Evolutionary conservation across 2,888 invertebrate species (phyloP), one percentile per base, ranked within the genome.

Genomic region (Gibbula magus): DNA sequence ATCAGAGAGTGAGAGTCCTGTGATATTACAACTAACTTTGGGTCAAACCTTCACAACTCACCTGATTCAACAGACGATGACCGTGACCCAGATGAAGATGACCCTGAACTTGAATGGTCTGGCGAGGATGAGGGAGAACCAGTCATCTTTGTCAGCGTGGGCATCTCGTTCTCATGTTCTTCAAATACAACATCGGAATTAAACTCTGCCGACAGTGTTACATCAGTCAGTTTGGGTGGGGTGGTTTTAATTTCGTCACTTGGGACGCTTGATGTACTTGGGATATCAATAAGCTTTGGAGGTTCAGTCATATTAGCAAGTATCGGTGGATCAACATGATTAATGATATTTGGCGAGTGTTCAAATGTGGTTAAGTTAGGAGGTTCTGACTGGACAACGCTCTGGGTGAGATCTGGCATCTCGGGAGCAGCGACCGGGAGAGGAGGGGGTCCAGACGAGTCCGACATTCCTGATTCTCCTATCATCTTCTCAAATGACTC

Each of bases 401-500:
- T 45, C 45, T 45, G 45, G 5, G 45, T 10, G 22, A 39, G 39
- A 39, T 53, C n/a, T 8, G 52, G 35, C 25, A 74, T 35, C n/a
- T 53, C 51, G 25, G 73, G 56, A 2, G 74, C 52, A 10, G 35
- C 78, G 18, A 73, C 74, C 75, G 79, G 20, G 74, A 81, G 53
- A 25, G 66, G 53, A 18, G 74, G 79, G 13, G 81, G 51, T 39
- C 79, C 66, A 20, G 7, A 22, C 32, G 22, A 29, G 25, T 77
- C 79, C 18, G 54, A 52, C 18, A 51, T 53, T 53, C 16, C 79
- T 22, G 77, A 79, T 22, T 80, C 84, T 52, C 81, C 86, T 45
- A 90, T 88, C 86, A 91, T 84, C 81, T 88, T 87, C 80, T 89
- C 89, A 87, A 91, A 91, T 2, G 89, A 88, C 73, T 88, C 86